Evolutionary conservation across 2,888 invertebrate species (phyloP).

Genomic region (Macrosoma leucophasiata): DNA sequence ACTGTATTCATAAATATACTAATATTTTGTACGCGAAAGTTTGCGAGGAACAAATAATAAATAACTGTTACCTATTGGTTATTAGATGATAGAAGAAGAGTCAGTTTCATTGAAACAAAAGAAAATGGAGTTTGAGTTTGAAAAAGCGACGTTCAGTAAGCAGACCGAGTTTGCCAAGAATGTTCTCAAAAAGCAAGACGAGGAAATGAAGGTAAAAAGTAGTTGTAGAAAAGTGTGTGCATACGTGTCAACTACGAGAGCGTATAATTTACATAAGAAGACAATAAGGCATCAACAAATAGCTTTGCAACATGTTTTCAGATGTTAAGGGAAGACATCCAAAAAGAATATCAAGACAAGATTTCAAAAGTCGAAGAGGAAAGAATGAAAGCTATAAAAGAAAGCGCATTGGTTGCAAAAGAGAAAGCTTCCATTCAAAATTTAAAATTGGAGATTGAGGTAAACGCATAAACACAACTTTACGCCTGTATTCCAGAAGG

Average conservation of each 20-base stretch:
- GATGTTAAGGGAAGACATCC: conserved; percentile 59
- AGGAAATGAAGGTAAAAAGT: conserved; percentile 72
- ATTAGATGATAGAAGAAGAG: conserved; percentile 65
- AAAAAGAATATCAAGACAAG: conserved; percentile 61
- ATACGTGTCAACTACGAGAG: neutral
- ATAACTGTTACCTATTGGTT: conserved; percentile 17
- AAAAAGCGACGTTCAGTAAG: conserved; percentile 76
- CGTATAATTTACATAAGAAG: conserved; percentile 1
- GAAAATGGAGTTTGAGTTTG: conserved; percentile 75
- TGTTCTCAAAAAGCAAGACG: conserved; percentile 74
- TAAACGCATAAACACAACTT: conserved; percentile 30
- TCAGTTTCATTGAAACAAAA: conserved; percentile 70
- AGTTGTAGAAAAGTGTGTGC: neutral
- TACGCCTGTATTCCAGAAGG: too few species aligned
- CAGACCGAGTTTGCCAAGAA: conserved; percentile 76
- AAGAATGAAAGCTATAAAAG: conserved; percentile 47
- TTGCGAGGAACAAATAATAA: too few species aligned
- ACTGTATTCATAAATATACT: too few species aligned
- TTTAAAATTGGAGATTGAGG: conserved; percentile 61
- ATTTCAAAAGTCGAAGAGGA: conserved; percentile 56
- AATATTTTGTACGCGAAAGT: too few species aligned
- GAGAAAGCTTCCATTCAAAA: conserved; percentile 55
- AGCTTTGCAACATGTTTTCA: conserved; percentile 24
- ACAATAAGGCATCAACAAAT: neutral
- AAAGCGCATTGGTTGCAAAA: conserved; percentile 46